A percentile compares a stretch with the other conserved stretches of the same genome.
Evolutionary conservation across 2,113 vertebrate genomes (phyloP).

Genomic region (Chloropsis hardwickii): DNA sequence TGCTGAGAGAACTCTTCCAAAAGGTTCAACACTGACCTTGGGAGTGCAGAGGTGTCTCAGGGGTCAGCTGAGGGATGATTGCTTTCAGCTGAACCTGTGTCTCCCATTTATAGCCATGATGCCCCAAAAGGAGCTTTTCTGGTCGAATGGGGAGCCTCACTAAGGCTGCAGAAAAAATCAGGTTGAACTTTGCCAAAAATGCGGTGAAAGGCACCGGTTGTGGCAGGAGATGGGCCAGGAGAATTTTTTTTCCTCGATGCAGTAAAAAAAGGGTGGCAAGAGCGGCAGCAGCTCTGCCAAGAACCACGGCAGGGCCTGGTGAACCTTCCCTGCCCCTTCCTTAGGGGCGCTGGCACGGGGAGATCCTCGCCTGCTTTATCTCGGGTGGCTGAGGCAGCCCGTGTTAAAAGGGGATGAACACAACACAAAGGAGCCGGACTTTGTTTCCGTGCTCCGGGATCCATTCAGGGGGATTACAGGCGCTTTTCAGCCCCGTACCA

Average conservation of each 20-base stretch:
- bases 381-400: background rate
- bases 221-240: background rate
- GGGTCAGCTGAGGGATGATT: rapidly evolving
- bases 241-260: background rate
- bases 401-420: conserved; percentile 14
- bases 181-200: background rate
- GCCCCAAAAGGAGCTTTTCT: background rate
- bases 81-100: background rate
- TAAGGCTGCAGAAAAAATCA: background rate
- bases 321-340: background rate
- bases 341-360: background rate
- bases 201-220: background rate
- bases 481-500: conserved; percentile 33
- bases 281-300: background rate
- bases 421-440: background rate
- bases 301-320: background rate
- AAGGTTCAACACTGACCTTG: background rate
- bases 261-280: background rate
- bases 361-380: background rate
- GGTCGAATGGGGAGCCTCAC: background rate
- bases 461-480: conserved; percentile 36
- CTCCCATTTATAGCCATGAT: background rate
- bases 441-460: background rate
- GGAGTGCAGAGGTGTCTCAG: background rate
- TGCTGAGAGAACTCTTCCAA: background rate